phyloP scores from a whole-genome alignment of 2,888 invertebrate species.

The Megamerina dolium region DNA sequence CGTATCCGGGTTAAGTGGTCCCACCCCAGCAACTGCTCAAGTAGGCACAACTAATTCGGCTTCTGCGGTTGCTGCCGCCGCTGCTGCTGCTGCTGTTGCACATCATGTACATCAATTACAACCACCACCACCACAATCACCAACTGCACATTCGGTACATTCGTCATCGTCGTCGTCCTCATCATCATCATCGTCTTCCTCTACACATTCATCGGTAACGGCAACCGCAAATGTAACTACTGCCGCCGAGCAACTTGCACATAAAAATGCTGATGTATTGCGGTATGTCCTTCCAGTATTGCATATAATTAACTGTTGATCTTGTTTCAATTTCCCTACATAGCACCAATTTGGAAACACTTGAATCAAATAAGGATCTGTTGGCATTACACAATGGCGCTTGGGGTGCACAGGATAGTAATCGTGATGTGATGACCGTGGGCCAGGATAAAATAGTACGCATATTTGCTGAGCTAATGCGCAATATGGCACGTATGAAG shows the following conservation, averaged over 20 bases:
- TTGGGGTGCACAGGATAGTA: slow-evolving; percentile 51
- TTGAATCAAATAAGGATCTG: slow-evolving; percentile 57
- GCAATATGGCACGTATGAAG: slow-evolving; percentile 83
- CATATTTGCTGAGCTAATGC: slow-evolving; percentile 79
- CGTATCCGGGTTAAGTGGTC: slow-evolving; percentile 12
- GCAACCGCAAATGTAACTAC: too few species aligned
- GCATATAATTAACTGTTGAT: not conserved
- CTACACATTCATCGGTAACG: too few species aligned
- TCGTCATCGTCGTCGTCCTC: slow-evolving; percentile 21
- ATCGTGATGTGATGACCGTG: slow-evolving; percentile 48
- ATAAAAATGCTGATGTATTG: slow-evolving; percentile 42
- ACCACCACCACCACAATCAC: slow-evolving; percentile 43
- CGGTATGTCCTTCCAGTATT: slow-evolving; percentile 27
- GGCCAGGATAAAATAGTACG: slow-evolving; percentile 82
- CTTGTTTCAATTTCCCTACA: not conserved
- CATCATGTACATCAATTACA: slow-evolving; percentile 26
- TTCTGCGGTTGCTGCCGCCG: not conserved
- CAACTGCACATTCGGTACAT: slow-evolving; percentile 20
- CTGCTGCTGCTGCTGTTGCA: not conserved
- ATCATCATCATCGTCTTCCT: slow-evolving; percentile 24
- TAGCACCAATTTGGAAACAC: slow-evolving; percentile 46
- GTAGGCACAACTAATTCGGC: not conserved
- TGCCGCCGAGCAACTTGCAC: slow-evolving; percentile 36
- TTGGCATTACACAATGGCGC: slow-evolving; percentile 64
- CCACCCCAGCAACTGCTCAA: not conserved